A percentile compares a stretch with the other conserved stretches of the same genome.
Conservation (phyloP, 2,113 vertebrate genomes). For the Archocentrus centrarchus region DNA sequence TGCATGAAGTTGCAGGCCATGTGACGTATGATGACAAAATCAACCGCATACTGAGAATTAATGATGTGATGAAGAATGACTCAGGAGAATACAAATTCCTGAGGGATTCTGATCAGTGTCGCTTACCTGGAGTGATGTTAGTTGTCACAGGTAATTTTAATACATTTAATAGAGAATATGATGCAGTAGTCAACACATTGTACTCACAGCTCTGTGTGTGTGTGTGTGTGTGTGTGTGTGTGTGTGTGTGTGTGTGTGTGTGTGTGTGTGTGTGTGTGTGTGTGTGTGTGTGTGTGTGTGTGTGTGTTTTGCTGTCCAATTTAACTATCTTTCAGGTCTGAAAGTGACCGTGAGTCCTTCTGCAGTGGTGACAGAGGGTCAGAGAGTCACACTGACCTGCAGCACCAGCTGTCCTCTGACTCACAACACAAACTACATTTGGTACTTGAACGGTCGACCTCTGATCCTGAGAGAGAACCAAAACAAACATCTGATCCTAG, state of each 20-base stretch:
- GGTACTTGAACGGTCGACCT: neutral
- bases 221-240: too few species aligned
- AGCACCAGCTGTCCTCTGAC: too few species aligned
- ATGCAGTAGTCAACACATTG: neutral
- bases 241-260: too few species aligned
- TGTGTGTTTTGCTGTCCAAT: neutral
- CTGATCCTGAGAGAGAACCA: neutral
- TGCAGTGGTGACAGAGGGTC: slow-evolving; percentile 20
- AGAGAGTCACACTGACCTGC: too few species aligned
- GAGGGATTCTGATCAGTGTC: accelerated
- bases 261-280: too few species aligned
- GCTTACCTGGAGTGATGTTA: neutral
- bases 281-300: too few species aligned
- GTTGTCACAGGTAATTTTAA: slow-evolving; percentile 25
- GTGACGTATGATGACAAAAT: neutral
- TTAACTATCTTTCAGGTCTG: slow-evolving; percentile 11
- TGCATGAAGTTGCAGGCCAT: accelerated
- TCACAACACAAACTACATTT: too few species aligned
- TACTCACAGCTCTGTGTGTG: neutral
- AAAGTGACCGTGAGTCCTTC: slow-evolving; percentile 14
- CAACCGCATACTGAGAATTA: neutral
- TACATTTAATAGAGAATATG: neutral
- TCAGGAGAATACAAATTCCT: neutral
- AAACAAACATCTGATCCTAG: slow-evolving; percentile 1
- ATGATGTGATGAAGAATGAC: slow-evolving; percentile 21